These are phyloP conservation scores for Sarcophaga peregrina DNA, from an alignment of 1,140 invertebrate species.

Conservation along the genomic window DNA sequence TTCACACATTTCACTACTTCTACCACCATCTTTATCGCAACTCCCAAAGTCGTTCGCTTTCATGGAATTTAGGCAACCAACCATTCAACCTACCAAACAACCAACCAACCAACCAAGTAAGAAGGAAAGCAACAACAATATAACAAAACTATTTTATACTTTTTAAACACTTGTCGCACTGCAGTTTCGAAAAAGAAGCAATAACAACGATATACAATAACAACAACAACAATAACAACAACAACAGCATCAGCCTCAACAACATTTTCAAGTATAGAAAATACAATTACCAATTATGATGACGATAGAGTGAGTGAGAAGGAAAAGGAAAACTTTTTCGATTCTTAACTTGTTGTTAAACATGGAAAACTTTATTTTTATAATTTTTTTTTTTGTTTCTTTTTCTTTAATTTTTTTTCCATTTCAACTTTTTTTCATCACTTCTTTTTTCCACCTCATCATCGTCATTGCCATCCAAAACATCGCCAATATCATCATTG, in stretches of 20 bases:
- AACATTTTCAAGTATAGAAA: constrained; percentile 7
- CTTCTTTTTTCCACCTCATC: not conserved
- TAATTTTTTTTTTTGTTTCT: not conserved
- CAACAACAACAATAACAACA: not conserved
- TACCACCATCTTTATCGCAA: not conserved
- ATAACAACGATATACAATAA: not conserved
- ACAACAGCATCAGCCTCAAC: not conserved
- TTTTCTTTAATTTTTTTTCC: too few species aligned
- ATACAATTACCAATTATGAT: constrained; percentile 36
- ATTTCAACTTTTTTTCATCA: not conserved
- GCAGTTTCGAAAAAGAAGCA: constrained; percentile 2
- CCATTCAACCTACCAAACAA: not conserved
- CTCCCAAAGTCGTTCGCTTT: not conserved
- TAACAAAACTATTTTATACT: not conserved
- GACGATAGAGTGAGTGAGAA: not conserved
- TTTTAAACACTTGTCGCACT: constrained; percentile 35
- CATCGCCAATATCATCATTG: not conserved
- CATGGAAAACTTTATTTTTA: not conserved
- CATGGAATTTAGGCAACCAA: too few species aligned
- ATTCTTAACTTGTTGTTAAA: constrained; percentile 13
- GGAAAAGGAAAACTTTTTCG: constrained; percentile 6
- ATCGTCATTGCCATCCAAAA: not conserved
- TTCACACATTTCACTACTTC: not conserved
- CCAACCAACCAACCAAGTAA: not conserved
- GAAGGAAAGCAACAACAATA: not conserved